Base-by-base conservation (phyloP, 2,113 vertebrate species). In the Colistium nudipinnis region DNA sequence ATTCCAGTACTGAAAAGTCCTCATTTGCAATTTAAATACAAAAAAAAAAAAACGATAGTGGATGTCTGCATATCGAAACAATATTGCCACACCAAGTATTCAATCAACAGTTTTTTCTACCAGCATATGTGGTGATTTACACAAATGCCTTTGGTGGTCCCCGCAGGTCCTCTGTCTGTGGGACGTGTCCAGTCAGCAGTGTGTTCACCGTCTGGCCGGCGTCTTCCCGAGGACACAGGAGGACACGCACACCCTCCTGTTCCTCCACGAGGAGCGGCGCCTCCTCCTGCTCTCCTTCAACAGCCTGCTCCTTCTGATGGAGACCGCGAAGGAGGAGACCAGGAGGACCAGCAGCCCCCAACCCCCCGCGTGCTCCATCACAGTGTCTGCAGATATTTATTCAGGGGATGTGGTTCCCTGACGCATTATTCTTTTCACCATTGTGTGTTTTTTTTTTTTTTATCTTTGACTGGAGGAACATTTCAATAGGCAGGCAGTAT, bases 361-460 rank as follows among this genome's bases (percentile, higher is more conserved):
- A 89, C 93, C 70, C 94, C 88, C 1, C 93, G 93, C 62, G 88
- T 94, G 24, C 87, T 94, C 49, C 92, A 92, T 44, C 92, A 78
- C 64, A 88, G 33, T 0, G 44, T 85, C 45, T 81, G 89, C 67
- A 91, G 89, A 76, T 92, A 95, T 92, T 90, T 92, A 41, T 33
- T 27, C n/a, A 7, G 36, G 4, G 17, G 6, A 62, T 39, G n/a
- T 16, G 41, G 17, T 19, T 36, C 35, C 6, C 22, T n/a, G 19
- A 16, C 7, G 16, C 22, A 28, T 35, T 7, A 14, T 31, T 6
- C 17, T 10, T 10, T 35, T 36, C 8, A 20, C 12, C 10, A 30
- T 17, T 31, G 5, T 14, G 11, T 16, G 14, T 43, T 35, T 41
- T 14, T 28, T 11, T 12, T n/a, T 16, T n/a, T n/a, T n/a, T n/a